These are phyloP conservation scores for Pantherophis vulpinus DNA, from an alignment of 2,797 vertebrate species.

Conservation along the genomic window DNA sequence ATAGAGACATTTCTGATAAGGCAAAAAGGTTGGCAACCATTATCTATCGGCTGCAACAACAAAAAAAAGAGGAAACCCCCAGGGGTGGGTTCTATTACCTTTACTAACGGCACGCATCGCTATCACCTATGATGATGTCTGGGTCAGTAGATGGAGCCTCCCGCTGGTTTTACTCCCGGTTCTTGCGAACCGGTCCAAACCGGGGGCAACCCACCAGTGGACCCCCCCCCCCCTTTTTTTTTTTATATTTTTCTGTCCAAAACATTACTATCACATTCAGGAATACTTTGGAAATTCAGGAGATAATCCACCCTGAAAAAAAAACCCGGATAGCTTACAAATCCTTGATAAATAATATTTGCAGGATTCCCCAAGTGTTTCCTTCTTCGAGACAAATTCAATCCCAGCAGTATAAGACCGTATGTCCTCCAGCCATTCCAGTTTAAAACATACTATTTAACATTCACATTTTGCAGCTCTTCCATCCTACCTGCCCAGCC, in stretches of 20 bases:
- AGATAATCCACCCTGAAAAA: background rate
- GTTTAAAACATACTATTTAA: background rate
- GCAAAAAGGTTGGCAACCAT: background rate
- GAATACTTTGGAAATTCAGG: background rate
- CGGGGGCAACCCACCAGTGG: no score
- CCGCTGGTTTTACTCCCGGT: no score
- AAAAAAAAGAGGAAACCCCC: background rate
- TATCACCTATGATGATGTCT: no score
- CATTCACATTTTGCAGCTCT: no score
- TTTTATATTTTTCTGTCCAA: background rate
- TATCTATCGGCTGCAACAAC: background rate
- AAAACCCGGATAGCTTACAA: no score
- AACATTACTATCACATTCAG: background rate
- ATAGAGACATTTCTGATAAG: background rate
- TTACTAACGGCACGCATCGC: no score
- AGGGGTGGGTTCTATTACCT: no score
- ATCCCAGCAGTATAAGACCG: background rate
- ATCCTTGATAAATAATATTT: background rate
- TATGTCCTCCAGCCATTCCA: background rate
- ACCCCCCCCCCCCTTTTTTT: background rate
- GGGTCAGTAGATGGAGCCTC: no score
- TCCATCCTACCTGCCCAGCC: constrained; percentile 87
- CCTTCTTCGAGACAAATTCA: background rate
- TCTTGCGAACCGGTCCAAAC: no score
- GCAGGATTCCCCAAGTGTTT: background rate